Percentiles rank a stretch among this genome's conserved stretches.
Evolutionary conservation across 2,888 invertebrate species (phyloP).

Genomic region (Orthonevra nobilis): DNA sequence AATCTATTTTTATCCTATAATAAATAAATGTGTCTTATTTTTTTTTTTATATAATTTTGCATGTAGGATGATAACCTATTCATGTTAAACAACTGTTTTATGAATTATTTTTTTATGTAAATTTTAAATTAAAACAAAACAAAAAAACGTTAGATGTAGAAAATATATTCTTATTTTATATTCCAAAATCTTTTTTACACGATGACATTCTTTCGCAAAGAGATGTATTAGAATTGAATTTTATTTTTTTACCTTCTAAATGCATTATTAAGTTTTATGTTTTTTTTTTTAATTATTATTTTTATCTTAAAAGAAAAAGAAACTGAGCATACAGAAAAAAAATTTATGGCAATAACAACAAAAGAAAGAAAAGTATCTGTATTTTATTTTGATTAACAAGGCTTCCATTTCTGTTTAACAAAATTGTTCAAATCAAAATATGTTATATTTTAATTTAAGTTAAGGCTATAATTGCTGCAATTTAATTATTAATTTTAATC

Average conservation of each 20-base stretch:
- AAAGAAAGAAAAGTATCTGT: conserved; percentile 6
- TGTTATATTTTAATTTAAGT: conserved; percentile 31
- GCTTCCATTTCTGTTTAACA: conserved; percentile 69
- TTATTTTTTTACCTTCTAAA: conserved; percentile 19
- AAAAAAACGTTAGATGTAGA: conserved; percentile 25
- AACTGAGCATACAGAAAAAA: too few species aligned
- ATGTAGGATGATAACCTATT: conserved; percentile 49
- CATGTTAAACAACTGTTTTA: conserved; percentile 21
- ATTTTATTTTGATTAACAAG: conserved; percentile 53
- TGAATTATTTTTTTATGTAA: conserved; percentile 12
- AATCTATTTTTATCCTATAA: conserved; percentile 31
- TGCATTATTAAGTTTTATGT: conserved; percentile 21
- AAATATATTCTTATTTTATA: conserved; percentile 32
- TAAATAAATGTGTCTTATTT: not conserved
- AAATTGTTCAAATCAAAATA: conserved; percentile 21
- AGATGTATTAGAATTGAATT: not conserved
- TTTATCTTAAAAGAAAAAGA: too few species aligned
- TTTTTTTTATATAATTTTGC: conserved; percentile 37
- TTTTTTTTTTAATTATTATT: too few species aligned
- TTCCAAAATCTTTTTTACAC: conserved; percentile 28
- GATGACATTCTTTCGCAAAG: conserved; percentile 1
- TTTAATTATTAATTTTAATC: conserved; percentile 10
- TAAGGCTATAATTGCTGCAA: conserved; percentile 32
- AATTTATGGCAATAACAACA: conserved; percentile 41
- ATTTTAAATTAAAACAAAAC: conserved; percentile 31